These are phyloP conservation scores for Mythimna pallens DNA, from an alignment of 2,888 invertebrate genomes.

Conservation along the genomic window DNA sequence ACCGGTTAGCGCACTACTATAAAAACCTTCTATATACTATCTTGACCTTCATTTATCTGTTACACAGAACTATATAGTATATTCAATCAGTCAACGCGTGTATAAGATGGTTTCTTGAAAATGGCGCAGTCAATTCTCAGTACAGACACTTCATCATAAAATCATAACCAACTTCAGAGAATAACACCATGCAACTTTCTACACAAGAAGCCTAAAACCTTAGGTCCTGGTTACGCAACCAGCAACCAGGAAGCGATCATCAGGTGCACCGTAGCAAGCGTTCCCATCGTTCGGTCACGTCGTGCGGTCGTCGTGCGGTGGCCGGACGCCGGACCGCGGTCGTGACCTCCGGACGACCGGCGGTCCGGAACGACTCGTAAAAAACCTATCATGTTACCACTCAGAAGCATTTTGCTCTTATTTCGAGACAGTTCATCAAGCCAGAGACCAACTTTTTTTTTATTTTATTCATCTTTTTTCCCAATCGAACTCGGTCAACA, in stretches of 20 bases:
- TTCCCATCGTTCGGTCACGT: slow-evolving; percentile 83
- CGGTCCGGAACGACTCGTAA: slow-evolving; percentile 79
- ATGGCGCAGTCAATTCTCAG: not conserved
- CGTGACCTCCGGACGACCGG: slow-evolving; percentile 78
- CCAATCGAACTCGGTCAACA: slow-evolving; percentile 50
- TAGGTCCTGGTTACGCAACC: slow-evolving; percentile 62
- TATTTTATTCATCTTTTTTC: slow-evolving; percentile 64
- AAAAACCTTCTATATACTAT: not conserved
- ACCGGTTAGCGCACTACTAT: not conserved
- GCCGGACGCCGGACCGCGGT: slow-evolving; percentile 68
- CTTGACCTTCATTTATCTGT: slow-evolving; percentile 1
- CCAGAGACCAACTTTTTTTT: slow-evolving; percentile 54
- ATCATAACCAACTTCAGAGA: slow-evolving; percentile 2
- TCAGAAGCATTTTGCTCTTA: slow-evolving; percentile 77
- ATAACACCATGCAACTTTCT: slow-evolving; percentile 16
- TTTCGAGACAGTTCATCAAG: slow-evolving; percentile 80
- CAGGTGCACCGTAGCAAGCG: slow-evolving; percentile 69
- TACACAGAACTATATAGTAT: not conserved
- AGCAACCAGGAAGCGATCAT: slow-evolving; percentile 77
- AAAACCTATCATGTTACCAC: slow-evolving; percentile 83
- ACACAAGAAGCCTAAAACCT: slow-evolving; percentile 32
- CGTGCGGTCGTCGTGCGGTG: slow-evolving; percentile 69
- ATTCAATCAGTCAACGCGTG: not conserved
- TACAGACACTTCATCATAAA: not conserved
- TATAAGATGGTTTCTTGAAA: not conserved